Evolutionary conservation across 2,113 vertebrate species (phyloP).

Genomic region (Setophaga coronata): DNA sequence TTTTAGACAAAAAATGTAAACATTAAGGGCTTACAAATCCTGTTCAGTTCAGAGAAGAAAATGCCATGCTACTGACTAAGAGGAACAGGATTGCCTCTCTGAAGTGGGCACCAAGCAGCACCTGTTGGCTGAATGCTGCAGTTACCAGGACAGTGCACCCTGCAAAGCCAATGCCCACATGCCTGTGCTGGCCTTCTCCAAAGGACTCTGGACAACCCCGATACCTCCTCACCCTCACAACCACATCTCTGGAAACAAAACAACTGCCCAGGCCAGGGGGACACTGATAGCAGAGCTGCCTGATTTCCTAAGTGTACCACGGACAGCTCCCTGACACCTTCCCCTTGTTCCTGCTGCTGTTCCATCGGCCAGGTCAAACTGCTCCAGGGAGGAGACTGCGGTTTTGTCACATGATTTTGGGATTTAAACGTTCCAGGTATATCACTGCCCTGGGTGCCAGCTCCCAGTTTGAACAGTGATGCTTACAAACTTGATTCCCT

Average conservation of each 20-base stretch:
- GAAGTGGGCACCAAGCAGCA: not conserved
- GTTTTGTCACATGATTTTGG: not conserved
- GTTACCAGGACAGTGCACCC: not conserved
- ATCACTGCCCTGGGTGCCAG: not conserved
- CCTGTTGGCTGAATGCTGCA: not conserved
- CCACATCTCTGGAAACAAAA: not conserved
- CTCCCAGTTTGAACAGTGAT: not conserved
- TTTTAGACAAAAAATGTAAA: slow-evolving; percentile 38
- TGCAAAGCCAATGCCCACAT: not conserved
- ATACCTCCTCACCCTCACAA: not conserved
- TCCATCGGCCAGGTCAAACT: not conserved
- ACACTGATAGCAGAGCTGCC: not conserved
- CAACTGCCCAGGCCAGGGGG: not conserved
- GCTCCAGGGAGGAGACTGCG: not conserved
- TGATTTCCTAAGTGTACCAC: not conserved
- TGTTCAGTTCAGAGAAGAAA: not conserved
- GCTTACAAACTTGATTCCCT: not conserved
- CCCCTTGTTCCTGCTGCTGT: not conserved
- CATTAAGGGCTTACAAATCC: not conserved
- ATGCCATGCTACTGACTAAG: not conserved
- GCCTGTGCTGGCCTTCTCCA: not conserved
- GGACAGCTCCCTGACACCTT: accelerated
- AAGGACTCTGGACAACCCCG: not conserved
- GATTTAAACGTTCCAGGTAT: not conserved
- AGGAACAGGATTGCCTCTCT: not conserved